Conservation (phyloP, 2,113 vertebrate species). For the Marmota monax region DNA sequence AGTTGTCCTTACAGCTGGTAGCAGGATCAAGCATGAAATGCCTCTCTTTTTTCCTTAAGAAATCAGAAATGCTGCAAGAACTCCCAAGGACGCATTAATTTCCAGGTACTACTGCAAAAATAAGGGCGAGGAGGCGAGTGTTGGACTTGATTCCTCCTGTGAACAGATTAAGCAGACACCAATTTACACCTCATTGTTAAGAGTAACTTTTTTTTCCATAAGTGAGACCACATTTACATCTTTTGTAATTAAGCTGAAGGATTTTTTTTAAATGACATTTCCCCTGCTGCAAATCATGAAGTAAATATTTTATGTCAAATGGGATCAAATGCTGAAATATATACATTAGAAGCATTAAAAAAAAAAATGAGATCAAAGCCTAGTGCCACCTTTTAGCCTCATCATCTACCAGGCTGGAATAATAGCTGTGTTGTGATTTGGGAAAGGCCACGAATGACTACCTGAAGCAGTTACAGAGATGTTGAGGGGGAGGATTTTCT, state of each 20-base stretch:
- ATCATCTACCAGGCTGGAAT: not conserved
- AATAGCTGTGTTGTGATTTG: slow-evolving; percentile 27
- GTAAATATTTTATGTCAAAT: slow-evolving; percentile 65
- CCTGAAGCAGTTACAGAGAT: not conserved
- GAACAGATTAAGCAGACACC: slow-evolving; percentile 79
- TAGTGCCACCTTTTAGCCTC: not conserved
- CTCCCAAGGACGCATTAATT: slow-evolving; percentile 42
- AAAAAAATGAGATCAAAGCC: not conserved
- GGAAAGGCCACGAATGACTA: slow-evolving; percentile 54
- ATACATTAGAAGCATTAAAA: not conserved
- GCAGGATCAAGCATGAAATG: not conserved
- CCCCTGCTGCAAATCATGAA: slow-evolving; percentile 33
- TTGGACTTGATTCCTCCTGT: slow-evolving; percentile 52
- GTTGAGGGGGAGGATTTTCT: not conserved
- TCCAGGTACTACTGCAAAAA: slow-evolving; percentile 67
- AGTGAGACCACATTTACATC: slow-evolving; percentile 72
- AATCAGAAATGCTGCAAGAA: slow-evolving; percentile 46
- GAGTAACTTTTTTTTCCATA: slow-evolving; percentile 65
- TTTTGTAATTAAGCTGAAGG: slow-evolving; percentile 69
- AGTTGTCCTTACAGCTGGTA: not conserved
- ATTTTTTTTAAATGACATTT: slow-evolving; percentile 23
- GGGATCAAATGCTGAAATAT: slow-evolving; percentile 31
- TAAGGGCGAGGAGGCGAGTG: slow-evolving; percentile 48
- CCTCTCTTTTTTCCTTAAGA: not conserved
- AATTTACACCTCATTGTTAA: slow-evolving; percentile 84